These are phyloP conservation scores for Leptoclinus maculatus DNA, from an alignment of 2,797 vertebrate genomes.

Conservation along the genomic window DNA sequence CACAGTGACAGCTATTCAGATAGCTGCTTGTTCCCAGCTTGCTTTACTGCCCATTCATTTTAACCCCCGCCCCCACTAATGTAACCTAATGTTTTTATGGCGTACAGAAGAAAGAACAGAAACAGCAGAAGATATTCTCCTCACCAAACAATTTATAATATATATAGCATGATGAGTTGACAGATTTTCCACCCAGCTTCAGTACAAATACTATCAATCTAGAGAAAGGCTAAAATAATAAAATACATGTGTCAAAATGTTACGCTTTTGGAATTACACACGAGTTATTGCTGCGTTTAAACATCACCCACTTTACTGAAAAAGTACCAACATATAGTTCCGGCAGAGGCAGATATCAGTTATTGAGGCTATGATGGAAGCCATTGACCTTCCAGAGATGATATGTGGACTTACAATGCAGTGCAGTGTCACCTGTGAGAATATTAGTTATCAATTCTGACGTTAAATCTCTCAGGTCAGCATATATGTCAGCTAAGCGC, in stretches of 20 bases:
- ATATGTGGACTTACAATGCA: conserved; percentile 75
- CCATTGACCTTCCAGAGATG: conserved; percentile 74
- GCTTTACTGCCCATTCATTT: conserved; percentile 57
- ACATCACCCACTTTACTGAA: conserved; percentile 13
- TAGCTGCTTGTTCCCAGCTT: conserved; percentile 60
- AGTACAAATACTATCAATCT: conserved; percentile 20
- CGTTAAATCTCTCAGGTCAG: conserved; percentile 76
- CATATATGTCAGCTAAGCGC: conserved; percentile 65
- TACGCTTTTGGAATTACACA: conserved; percentile 22
- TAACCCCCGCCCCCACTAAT: conserved; percentile 25
- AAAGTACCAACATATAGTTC: not conserved
- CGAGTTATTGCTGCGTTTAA: conserved; percentile 28
- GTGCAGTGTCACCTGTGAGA: conserved; percentile 68
- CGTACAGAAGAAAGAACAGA: conserved; percentile 23
- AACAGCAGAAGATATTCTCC: conserved; percentile 10
- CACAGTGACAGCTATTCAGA: conserved; percentile 58
- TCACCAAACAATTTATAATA: conserved; percentile 11
- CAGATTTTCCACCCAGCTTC: conserved; percentile 12
- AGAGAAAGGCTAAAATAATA: conserved; percentile 20
- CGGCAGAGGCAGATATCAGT: conserved; percentile 54
- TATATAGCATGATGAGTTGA: not conserved
- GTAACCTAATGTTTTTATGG: conserved; percentile 31
- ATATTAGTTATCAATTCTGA: conserved; percentile 76
- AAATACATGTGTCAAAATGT: conserved; percentile 24
- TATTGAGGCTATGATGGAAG: conserved; percentile 65